Conservation (phyloP, 2,113 vertebrate genomes). For the Nibea albiflora region DNA sequence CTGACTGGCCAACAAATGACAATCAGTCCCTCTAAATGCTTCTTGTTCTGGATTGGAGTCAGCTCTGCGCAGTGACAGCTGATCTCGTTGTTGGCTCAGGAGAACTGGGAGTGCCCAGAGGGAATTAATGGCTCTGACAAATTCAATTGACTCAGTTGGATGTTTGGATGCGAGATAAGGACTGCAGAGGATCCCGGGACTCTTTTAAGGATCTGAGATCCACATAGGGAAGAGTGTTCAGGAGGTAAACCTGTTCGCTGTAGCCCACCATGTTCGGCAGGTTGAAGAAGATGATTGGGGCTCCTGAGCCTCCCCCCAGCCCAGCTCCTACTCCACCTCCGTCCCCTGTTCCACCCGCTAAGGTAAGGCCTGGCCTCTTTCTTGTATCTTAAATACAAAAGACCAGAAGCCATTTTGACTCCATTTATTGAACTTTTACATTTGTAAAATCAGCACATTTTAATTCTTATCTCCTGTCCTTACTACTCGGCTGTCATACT, state of each 20-base stretch:
- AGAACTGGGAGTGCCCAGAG: constrained; percentile 67
- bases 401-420: neutral
- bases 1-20: neutral
- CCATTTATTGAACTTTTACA: neutral
- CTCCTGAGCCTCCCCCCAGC: constrained; percentile 56
- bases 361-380: constrained; percentile 66
- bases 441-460: neutral
- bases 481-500: neutral
- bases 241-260: neutral
- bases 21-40: neutral
- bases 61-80: constrained; percentile 15
- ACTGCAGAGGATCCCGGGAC: neutral
- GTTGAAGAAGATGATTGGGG: constrained; percentile 77
- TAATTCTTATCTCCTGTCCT: neutral
- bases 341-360: constrained; percentile 43
- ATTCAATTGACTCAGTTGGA: constrained; percentile 80
- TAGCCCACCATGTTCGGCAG: constrained; percentile 85
- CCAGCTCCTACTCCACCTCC: neutral
- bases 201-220: constrained; percentile 1
- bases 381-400: neutral
- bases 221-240: neutral
- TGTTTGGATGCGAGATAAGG: constrained; percentile 28
- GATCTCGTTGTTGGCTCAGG: constrained; percentile 38
- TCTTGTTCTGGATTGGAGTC: neutral
- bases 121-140: constrained; percentile 84